Base-by-base conservation (phyloP, 2,888 invertebrate genomes). In the Drosophila birchii region DNA sequence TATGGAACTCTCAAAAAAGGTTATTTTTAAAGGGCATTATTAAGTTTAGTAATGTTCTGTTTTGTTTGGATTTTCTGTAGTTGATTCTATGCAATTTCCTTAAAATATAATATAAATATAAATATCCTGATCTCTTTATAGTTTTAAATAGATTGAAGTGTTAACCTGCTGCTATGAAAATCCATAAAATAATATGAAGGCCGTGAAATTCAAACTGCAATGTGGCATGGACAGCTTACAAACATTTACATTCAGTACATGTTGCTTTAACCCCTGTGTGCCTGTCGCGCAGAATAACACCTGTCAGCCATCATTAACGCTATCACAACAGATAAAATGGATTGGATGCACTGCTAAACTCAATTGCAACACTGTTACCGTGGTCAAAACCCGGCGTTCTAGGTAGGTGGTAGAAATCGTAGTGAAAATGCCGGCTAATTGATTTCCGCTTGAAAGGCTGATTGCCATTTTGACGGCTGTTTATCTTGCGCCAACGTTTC, bases 361-460 rank as follows among this genome's bases (percentile, higher is more conserved):
- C 68, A 26, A 79, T 62, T 72, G 39, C 34, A 34, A 41, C 26
- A 45, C 38, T 74, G n/a, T 56, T 34, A 5, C 9, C 18, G 32
- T 20, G 26, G 29, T 26, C 26, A 26, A 26, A 26, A 26, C 26
- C 6, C 23, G 14, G 16, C n/a, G 7, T 32, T 32, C 29, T 16
- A 16, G 8, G 16, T n/a, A 1, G 16, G 16, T 26, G 45, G 26
- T 26, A 9, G 47, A 63, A 23, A 38, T 55, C 43, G 49, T 18
- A 45, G 43, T 43, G 54, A 58, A 77, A 75, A 59, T 23, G 55
- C 38, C 29, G 64, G 71, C 78, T 84, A 87, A 84, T 89, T 84
- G 86, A 77, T 76, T 87, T 84, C 76, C 88, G 77, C 76, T 47
- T 66, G 69, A 87, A 66, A 75, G 78, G 54, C 67, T 73, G 75